These are phyloP conservation scores for Cacoxenus indagator DNA, from an alignment of 2,888 invertebrate species.

Conservation along the genomic window DNA sequence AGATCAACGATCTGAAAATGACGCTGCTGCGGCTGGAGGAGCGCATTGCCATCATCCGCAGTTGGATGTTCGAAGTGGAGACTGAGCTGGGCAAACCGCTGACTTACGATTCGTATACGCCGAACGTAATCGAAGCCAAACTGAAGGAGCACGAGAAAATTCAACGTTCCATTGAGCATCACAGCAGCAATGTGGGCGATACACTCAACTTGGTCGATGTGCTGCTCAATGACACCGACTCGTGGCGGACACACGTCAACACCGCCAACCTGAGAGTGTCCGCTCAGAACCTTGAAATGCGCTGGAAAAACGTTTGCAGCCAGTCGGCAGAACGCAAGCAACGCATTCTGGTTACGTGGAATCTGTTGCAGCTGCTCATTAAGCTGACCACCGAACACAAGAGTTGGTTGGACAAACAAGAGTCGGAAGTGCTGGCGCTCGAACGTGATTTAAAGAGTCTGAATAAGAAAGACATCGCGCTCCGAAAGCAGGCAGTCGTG, in stretches of 20 bases:
- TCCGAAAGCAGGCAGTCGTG: constrained; percentile 74
- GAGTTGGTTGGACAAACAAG: constrained; percentile 76
- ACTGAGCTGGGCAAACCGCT: constrained; percentile 78
- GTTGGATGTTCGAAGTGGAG: constrained; percentile 82
- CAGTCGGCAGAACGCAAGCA: constrained; percentile 81
- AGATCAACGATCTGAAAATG: constrained; percentile 80
- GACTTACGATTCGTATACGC: constrained; percentile 77
- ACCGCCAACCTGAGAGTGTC: constrained; percentile 78
- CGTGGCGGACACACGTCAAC: constrained; percentile 80
- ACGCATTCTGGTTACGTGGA: constrained; percentile 77
- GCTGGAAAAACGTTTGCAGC: constrained; percentile 84
- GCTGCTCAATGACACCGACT: constrained; percentile 81
- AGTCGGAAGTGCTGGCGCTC: constrained; percentile 74
- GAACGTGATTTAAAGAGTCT: constrained; percentile 75
- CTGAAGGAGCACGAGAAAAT: constrained; percentile 81
- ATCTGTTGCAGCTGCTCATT: constrained; percentile 75
- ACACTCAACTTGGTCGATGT: constrained; percentile 85
- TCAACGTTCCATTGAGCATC: constrained; percentile 81
- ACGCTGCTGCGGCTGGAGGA: constrained; percentile 81
- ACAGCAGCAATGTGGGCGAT: constrained; percentile 83
- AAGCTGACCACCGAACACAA: constrained; percentile 74
- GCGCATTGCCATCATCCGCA: constrained; percentile 79
- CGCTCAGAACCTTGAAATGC: constrained; percentile 80
- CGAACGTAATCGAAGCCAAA: constrained; percentile 78
- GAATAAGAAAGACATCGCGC: constrained; percentile 74